Base-by-base conservation (phyloP, 2,888 invertebrate species). In the Epirrhoe alternata region DNA sequence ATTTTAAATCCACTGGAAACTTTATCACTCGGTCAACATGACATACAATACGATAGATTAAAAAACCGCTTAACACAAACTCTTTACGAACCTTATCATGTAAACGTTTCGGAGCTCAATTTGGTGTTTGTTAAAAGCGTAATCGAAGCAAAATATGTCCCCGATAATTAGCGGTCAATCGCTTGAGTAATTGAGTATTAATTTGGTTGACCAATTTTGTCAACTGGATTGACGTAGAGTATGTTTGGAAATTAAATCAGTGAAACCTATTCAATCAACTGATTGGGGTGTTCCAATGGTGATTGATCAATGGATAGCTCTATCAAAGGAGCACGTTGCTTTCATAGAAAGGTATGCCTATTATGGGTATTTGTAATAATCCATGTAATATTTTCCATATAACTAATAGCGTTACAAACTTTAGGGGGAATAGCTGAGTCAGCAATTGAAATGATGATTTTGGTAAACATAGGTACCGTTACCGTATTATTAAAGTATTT, bases 251-350 rank as follows among this genome's bases (percentile, higher is more conserved):
- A 64, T 60, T 17, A 56, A 63, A 52, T 60, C 45, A 63, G 14
- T n/a, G 61, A 59, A 54, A 54, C 53, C 58, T 53, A 59, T 75
- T 70, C 64, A 76, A 57, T 72, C 59, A 69, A 69, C 67, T 71
- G 54, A 17, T 55, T 64, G 64, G 53, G 31, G 55, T 42, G 30
- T 12, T 35, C 6, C 30, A 57, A 47, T 49, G 53, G 52, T 33
- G 42, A 50, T 60, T 59, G 30, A 55, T 60, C 50, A 16, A 50
- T 54, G 35, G 12, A 24, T 42, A 51, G 24, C 5, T 51, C 30
- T 31, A 51, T 51, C 12, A 51, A 51, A 24, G 30, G 50, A 12
- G 7, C 4, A 4, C 12, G 51, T 47, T 12, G 51, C 49, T 51
- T 51, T 59, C 24, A 24, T 24, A 24, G 33, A 57, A 49, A 10